A percentile compares a stretch with the other conserved stretches of the same genome.
phyloP scores from a whole-genome alignment of 2,888 invertebrate genomes.

The Carterocephalus palaemon region DNA sequence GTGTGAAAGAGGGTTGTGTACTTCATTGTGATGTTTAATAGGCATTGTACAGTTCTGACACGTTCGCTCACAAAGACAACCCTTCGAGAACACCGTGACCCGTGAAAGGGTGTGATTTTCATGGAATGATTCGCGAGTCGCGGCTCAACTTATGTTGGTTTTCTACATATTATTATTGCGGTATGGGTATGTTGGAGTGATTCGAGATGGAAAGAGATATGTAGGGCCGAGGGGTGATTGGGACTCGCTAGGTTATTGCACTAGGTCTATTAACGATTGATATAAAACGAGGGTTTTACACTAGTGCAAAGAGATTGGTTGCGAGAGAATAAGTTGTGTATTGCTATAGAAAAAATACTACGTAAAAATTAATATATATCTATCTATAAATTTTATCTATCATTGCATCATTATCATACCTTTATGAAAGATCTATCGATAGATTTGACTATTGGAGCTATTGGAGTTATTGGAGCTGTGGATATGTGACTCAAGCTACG shows the following conservation, averaged over 20 bases:
- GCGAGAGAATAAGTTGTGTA: too few species aligned
- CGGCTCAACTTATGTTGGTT: slow-evolving; percentile 31
- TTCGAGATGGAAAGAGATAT: slow-evolving; percentile 11
- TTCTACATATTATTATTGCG: slow-evolving; percentile 30
- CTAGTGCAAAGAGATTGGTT: too few species aligned
- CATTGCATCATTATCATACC: too few species aligned
- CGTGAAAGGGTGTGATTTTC: slow-evolving; percentile 25
- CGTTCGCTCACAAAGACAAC: slow-evolving; percentile 36
- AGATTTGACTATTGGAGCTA: too few species aligned
- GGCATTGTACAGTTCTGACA: slow-evolving; percentile 52
- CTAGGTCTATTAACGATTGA: slow-evolving; percentile 1
- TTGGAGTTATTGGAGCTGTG: too few species aligned
- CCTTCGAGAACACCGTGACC: slow-evolving; percentile 28
- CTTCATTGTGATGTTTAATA: slow-evolving; percentile 52
- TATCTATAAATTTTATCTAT: too few species aligned
- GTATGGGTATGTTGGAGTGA: slow-evolving; percentile 9
- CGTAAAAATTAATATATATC: too few species aligned
- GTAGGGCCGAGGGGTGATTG: neutral
- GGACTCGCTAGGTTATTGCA: slow-evolving; percentile 6
- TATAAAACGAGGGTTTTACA: slow-evolving; percentile 4
- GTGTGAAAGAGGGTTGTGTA: slow-evolving; percentile 53
- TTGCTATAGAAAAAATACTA: too few species aligned
- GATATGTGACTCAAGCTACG: too few species aligned
- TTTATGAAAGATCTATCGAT: too few species aligned
- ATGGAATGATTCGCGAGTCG: slow-evolving; percentile 13